These are phyloP conservation scores for Propithecus coquereli DNA, from an alignment of 2,113 vertebrate species.

Conservation along the genomic window DNA sequence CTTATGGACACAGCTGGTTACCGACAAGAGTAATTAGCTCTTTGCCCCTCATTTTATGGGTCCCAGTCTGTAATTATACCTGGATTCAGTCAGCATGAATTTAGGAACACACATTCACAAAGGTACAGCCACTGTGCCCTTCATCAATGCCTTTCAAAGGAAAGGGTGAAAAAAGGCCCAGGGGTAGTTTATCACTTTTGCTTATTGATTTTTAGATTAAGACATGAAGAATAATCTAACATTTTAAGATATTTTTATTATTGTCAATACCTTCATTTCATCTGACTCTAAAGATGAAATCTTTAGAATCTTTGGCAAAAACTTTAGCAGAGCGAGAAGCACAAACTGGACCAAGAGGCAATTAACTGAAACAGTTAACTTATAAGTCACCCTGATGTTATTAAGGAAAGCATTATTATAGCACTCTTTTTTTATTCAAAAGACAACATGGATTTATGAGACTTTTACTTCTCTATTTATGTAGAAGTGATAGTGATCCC, in stretches of 20 bases:
- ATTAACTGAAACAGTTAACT: slow-evolving; percentile 8
- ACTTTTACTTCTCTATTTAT: neutral
- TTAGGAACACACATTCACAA: neutral
- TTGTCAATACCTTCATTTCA: neutral
- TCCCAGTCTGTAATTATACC: slow-evolving; percentile 32
- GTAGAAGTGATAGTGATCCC: neutral
- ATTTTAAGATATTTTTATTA: neutral
- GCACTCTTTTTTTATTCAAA: neutral
- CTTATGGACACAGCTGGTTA: slow-evolving; percentile 63
- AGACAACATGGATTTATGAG: neutral
- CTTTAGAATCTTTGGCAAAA: slow-evolving; percentile 22
- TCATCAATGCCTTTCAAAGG: slow-evolving; percentile 1
- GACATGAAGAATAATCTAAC: neutral
- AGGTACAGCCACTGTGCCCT: neutral
- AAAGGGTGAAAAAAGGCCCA: neutral
- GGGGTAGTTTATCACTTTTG: neutral
- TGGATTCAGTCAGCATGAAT: neutral
- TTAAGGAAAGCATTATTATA: neutral
- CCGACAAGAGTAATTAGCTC: slow-evolving; percentile 58
- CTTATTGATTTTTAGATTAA: neutral
- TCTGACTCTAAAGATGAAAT: neutral
- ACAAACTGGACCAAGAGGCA: neutral
- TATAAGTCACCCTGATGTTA: neutral
- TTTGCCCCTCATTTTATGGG: slow-evolving; percentile 40
- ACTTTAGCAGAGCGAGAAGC: slow-evolving; percentile 36